Evolutionary conservation across 2,888 invertebrate species (phyloP), one percentile per base, ranked within the genome.

Genomic region (Omphaloscelis lunosa): DNA sequence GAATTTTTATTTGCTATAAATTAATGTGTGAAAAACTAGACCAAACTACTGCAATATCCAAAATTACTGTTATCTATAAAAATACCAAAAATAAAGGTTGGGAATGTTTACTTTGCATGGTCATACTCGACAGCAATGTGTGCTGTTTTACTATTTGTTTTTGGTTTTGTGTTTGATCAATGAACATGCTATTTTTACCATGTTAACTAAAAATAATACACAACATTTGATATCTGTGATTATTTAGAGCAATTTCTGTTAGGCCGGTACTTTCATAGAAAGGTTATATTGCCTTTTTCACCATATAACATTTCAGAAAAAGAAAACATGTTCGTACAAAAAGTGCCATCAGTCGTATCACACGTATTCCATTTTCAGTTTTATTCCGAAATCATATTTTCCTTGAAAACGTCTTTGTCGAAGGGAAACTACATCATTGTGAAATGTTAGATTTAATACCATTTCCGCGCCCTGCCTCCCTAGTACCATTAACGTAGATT

Each of bases 371-470:
- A 70, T 66, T 85, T 58, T 53, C 48, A n/a, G 48, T 34, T 85
- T 41, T 67, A 76, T 82, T 70, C 27, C 11, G 17, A 70, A 72
- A 79, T 51, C 48, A 79, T 63, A 83, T 84, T 72, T 79, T 70
- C 65, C 48, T 62, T 59, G 59, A 62, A 79, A 70, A 58, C 34
- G 39, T 75, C 62, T 72, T 70, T 74, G 58, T 79, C 12, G 41
- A 79, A 68, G 20, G 69, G 41, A 61, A 85, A 83, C 74, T 72
- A 78, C 65, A 56, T 74, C 65, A 51, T 51, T 51, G 20, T 70
- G 45, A 72, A 74, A 83, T 83, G 71, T 79, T 62, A 72, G 68
- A 83, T 83, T 86, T 86, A 75, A 83, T 79, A 79, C 72, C 65
- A 83, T 84, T 83, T 78, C 83, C 61, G 69, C 27, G 74, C 23